Evolutionary conservation across 2,888 invertebrate genomes (phyloP).

Genomic region (Acholoe squamosa): DNA sequence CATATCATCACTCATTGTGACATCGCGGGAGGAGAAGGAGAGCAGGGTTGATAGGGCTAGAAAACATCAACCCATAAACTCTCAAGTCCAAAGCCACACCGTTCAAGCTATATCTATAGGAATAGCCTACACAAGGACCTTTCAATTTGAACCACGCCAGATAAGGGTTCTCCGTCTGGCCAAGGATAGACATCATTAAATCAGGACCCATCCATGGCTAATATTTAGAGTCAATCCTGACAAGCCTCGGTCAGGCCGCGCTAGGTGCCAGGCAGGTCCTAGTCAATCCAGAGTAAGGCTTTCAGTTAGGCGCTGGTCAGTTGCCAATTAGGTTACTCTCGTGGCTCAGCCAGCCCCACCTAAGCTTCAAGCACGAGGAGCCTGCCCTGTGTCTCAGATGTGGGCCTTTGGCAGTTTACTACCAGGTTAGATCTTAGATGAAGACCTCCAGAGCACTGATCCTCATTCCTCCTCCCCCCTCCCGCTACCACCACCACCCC

Average conservation of each 20-base stretch:
- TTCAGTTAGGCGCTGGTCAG: neutral
- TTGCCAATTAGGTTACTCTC: neutral
- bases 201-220: neutral
- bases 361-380: too few species aligned
- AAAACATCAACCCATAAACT: too few species aligned
- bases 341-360: neutral
- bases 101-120: neutral
- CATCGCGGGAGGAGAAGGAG: neutral
- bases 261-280: neutral
- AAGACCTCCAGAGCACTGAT: neutral
- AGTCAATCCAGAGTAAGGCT: neutral
- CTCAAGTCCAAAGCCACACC: neutral
- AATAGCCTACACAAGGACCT: neutral
- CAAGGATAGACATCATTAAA: neutral
- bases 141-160: neutral
- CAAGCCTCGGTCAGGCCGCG: neutral
- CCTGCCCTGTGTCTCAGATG: too few species aligned
- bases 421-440: neutral
- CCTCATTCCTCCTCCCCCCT: neutral
- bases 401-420: neutral
- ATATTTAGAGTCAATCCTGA: neutral
- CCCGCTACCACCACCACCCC: neutral
- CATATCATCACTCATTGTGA: constrained; percentile 13
- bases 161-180: neutral
- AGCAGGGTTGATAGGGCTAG: neutral